phyloP scores from a whole-genome alignment of 2,113 vertebrate genomes.

The Xenopus laevis region DNA sequence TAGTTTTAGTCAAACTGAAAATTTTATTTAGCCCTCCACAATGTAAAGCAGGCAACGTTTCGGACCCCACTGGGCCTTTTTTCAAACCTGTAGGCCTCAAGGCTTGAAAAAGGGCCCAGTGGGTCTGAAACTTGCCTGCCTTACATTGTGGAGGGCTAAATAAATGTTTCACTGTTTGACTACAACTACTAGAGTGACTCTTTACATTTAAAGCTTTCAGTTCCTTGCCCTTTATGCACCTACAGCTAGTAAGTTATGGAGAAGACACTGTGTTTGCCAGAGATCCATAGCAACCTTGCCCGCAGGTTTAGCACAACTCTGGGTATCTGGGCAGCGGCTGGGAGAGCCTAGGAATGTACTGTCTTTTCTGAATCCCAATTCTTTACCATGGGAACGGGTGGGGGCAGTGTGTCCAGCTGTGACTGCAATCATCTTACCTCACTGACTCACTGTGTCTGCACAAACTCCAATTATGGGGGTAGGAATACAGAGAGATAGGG shows the following conservation, averaged over 20 bases:
- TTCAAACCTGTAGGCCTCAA: too few relatives aligned
- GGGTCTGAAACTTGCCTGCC: too few relatives aligned
- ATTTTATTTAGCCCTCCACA: too few relatives aligned
- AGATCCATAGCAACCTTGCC: background rate
- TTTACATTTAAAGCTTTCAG: too few relatives aligned
- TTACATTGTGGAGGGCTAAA: too few relatives aligned
- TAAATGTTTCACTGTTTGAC: too few relatives aligned
- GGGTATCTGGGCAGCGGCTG: conserved; percentile 23
- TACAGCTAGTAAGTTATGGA: background rate
- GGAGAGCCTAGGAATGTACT: conserved; percentile 12
- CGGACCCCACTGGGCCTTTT: too few relatives aligned
- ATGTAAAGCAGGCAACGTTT: too few relatives aligned
- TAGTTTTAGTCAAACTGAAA: too few relatives aligned
- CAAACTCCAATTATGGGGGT: background rate
- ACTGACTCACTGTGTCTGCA: background rate
- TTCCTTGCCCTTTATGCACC: background rate
- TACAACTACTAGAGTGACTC: too few relatives aligned
- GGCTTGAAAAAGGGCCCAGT: too few relatives aligned
- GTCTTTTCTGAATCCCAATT: background rate
- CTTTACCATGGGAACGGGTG: background rate
- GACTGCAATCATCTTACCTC: background rate
- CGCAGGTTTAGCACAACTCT: background rate
- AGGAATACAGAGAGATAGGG: background rate
- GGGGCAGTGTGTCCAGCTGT: conserved; percentile 16
- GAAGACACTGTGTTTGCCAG: background rate